Evolutionary conservation across 2,888 invertebrate genomes (phyloP).

Genomic region (Atethmia centrago): DNA sequence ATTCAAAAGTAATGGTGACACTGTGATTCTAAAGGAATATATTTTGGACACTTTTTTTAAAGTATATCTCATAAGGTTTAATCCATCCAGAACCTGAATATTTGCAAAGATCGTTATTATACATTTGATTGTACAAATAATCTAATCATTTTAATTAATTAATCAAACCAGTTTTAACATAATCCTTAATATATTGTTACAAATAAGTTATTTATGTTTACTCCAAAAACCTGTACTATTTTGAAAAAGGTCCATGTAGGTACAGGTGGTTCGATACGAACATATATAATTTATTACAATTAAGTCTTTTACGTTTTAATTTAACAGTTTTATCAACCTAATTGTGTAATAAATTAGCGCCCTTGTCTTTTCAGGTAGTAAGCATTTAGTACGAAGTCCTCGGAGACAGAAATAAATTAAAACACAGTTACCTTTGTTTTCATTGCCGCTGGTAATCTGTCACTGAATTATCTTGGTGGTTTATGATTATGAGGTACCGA

Average conservation of each 20-base stretch:
- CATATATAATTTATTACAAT: constrained; percentile 32
- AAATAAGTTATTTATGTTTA: constrained; percentile 24
- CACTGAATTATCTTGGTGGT: constrained; percentile 43
- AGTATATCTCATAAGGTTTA: background rate
- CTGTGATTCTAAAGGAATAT: background rate
- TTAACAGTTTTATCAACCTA: constrained; percentile 45
- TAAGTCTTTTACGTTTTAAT: constrained; percentile 31
- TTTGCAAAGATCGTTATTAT: background rate
- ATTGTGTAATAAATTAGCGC: constrained; percentile 54
- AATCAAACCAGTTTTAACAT: constrained; percentile 19
- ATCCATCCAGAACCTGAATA: background rate
- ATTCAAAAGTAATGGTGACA: background rate
- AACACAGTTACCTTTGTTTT: constrained; percentile 41
- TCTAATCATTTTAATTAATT: constrained; percentile 21
- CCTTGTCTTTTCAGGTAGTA: constrained; percentile 60
- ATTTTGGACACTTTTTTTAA: too few species aligned
- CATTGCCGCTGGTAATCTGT: constrained; percentile 39
- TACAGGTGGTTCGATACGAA: constrained; percentile 39
- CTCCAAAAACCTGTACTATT: constrained; percentile 24
- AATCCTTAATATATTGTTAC: constrained; percentile 51
- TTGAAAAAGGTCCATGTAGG: constrained; percentile 43
- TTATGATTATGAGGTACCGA: constrained; percentile 6
- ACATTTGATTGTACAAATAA: constrained; percentile 13
- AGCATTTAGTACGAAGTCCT: constrained; percentile 52
- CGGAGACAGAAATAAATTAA: constrained; percentile 47